Percentiles rank a stretch among this genome's conserved stretches.
These are phyloP conservation scores for Eufriesea mexicana DNA, from an alignment of 1,140 invertebrate genomes.

Conservation along the genomic window DNA sequence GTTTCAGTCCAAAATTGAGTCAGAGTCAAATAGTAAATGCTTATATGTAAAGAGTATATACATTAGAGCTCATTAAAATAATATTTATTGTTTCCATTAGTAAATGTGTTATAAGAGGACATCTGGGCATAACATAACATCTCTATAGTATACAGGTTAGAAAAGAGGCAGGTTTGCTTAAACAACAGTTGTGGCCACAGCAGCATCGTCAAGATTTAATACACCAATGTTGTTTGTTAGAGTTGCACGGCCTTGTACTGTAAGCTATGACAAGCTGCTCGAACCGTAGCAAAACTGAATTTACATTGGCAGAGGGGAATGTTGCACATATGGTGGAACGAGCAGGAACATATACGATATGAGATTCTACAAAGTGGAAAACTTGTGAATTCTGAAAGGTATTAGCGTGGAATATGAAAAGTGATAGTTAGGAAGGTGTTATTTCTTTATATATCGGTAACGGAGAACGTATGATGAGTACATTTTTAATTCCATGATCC, in stretches of 20 bases:
- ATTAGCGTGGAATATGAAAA: neutral
- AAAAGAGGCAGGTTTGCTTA: neutral
- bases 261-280: constrained; percentile 2
- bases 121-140: too few relatives aligned
- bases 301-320: constrained; percentile 15
- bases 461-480: neutral
- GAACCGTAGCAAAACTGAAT: constrained; percentile 14
- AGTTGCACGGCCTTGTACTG: neutral
- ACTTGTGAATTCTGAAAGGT: constrained; percentile 15
- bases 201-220: constrained; percentile 12
- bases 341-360: constrained; percentile 12
- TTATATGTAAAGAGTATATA: too few relatives aligned
- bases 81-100: too few relatives aligned
- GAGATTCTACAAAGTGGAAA: constrained; percentile 8
- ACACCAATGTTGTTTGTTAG: neutral
- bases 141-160: neutral
- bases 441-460: neutral
- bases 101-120: too few relatives aligned
- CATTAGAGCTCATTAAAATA: too few relatives aligned
- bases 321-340: constrained; percentile 19
- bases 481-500: neutral
- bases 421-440: neutral
- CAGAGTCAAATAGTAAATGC: too few relatives aligned
- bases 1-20: too few relatives aligned
- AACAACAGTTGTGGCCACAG: neutral